Base-by-base conservation (phyloP, 2,113 vertebrate genomes). In the Apaloderma vittatum region DNA sequence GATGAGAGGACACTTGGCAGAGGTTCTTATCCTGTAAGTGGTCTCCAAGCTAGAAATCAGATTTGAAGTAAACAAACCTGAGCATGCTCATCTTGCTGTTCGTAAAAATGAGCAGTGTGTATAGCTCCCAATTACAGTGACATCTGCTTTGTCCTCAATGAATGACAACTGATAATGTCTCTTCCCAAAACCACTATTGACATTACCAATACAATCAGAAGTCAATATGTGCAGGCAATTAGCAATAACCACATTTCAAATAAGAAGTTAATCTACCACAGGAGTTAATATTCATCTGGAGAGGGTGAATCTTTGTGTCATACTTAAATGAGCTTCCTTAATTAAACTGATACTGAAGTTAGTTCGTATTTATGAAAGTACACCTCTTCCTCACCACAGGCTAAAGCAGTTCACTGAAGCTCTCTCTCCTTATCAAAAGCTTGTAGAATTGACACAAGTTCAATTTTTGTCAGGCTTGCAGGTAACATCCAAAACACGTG, bases 311-410 rank as follows among this genome's bases (percentile, higher is more conserved):
- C 43, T 65, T 80, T 93, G 57, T 11, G 6, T 94, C 75, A 37
- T 89, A 77, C 97, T 96, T 94, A 72, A 97, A 87, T 94, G 66
- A 75, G 43, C 88, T 96, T 94, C 93, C 66, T 93, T 96, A 96
- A 96, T 96, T 94, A 95, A 97, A 94, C 30, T 79, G 66, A 96
- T 88, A 88, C 81, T 61, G 77, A 88, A 87, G 80, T 91, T 90
- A 85, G 89, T 83, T 96, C 59, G 40, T 90, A 46, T 61, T 95
- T 90, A 77, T 79, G 54, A 94, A 95, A 93, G 48, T 37, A 67
- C 63, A 70, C 78, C 40, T 94, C 93, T 82, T 96, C 66, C 17
- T 89, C 12, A 79, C 32, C 74, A 66, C 30, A 93, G 70, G 51
- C 40, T 70, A 65, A 90, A 84, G 78, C 17, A 57, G 80, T 70